A percentile compares a stretch with the other conserved stretches of the same genome.
These are phyloP conservation scores for Clusia tigrina DNA, from an alignment of 2,888 invertebrate genomes.

Conservation along the genomic window DNA sequence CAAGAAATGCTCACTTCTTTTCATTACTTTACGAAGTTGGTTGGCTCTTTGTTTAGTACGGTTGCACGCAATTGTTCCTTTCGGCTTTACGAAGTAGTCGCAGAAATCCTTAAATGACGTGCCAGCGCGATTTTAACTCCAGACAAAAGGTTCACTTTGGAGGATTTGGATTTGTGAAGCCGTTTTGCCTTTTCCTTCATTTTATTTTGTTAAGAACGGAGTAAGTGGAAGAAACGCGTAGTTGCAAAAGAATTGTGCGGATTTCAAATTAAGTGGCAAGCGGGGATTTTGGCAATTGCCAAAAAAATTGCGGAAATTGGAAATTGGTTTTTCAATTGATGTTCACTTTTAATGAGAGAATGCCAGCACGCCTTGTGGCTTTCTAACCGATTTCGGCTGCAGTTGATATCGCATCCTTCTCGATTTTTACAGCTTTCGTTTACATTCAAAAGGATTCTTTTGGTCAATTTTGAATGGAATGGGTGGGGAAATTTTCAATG, in stretches of 20 bases:
- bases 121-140: slow-evolving; percentile 12
- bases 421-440: too few species aligned
- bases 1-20: neutral
- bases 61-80: slow-evolving; percentile 33
- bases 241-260: neutral
- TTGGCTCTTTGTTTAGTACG: slow-evolving; percentile 43
- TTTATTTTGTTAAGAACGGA: neutral
- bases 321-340: too few species aligned
- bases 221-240: neutral
- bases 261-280: neutral
- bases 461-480: too few species aligned
- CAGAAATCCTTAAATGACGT: slow-evolving; percentile 28
- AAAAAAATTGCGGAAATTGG: too few species aligned
- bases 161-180: too few species aligned
- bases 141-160: slow-evolving; percentile 16
- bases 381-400: too few species aligned
- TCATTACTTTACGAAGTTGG: slow-evolving; percentile 23
- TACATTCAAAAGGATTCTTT: too few species aligned
- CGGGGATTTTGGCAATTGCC: neutral
- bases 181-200: too few species aligned
- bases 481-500: too few species aligned
- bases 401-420: too few species aligned
- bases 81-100: slow-evolving; percentile 19
- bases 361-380: too few species aligned
- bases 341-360: too few species aligned